Conservation (phyloP, 2,888 invertebrate species). For the Plagodis pulveraria region DNA sequence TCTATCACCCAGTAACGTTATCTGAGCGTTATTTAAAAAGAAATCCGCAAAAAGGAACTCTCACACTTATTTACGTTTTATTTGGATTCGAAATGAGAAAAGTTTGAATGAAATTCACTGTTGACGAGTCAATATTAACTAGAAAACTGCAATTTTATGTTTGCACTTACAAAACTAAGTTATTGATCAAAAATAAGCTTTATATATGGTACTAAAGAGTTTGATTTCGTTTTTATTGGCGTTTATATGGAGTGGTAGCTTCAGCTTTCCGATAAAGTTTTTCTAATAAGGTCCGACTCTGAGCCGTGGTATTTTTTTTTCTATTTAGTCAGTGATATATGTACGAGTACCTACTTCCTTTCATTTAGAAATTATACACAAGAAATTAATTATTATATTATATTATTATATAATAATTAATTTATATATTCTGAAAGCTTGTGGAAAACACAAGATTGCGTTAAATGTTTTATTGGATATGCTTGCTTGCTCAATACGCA, state of each 20-base stretch:
- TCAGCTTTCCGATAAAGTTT: slow-evolving; percentile 74
- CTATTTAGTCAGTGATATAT: slow-evolving; percentile 39
- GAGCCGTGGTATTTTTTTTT: slow-evolving; percentile 41
- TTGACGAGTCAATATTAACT: slow-evolving; percentile 82
- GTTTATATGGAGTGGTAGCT: slow-evolving; percentile 33
- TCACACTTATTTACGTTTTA: slow-evolving; percentile 49
- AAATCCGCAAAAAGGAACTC: slow-evolving; percentile 6
- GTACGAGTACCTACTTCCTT: too few relatives aligned
- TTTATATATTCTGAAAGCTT: too few relatives aligned
- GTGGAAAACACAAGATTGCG: too few relatives aligned
- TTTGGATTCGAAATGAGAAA: slow-evolving; percentile 81
- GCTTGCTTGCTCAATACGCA: too few relatives aligned
- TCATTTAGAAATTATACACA: too few relatives aligned
- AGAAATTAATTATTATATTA: too few relatives aligned
- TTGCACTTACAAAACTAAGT: slow-evolving; percentile 10
- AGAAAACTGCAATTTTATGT: slow-evolving; percentile 60
- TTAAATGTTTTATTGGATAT: too few relatives aligned
- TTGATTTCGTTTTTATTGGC: slow-evolving; percentile 4
- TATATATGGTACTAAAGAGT: slow-evolving; percentile 15
- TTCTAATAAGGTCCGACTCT: slow-evolving; percentile 66
- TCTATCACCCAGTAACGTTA: not conserved
- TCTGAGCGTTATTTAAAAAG: slow-evolving; percentile 4
- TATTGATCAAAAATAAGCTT: not conserved
- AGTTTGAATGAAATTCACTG: slow-evolving; percentile 77
- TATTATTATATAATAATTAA: too few relatives aligned